A percentile compares a stretch with the other conserved stretches of the same genome.
Conservation (phyloP, 2,888 invertebrate genomes). For the Caenorhabditis sp. region DNA sequence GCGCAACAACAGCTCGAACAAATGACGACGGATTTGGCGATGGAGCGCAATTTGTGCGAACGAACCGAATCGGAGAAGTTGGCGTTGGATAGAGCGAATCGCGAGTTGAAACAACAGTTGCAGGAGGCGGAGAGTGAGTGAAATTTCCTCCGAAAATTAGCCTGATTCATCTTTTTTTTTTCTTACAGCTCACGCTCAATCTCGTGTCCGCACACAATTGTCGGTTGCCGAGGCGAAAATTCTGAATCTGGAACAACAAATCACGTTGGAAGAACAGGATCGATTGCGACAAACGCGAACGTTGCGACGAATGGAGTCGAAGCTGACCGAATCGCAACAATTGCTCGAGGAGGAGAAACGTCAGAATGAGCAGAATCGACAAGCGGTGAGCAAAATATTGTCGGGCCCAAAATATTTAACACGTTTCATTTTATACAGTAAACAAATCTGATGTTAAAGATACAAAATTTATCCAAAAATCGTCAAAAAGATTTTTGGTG, state of each 20-base stretch:
- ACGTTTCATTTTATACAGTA: no score
- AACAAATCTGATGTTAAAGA: no score
- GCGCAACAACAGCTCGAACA: conserved; percentile 75
- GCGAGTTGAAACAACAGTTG: conserved; percentile 38
- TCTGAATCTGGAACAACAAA: conserved; percentile 22
- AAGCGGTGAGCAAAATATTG: no score
- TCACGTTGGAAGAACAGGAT: conserved; percentile 33
- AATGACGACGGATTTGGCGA: conserved; percentile 55
- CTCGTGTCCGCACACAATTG: conserved; percentile 33
- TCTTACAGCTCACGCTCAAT: conserved; percentile 20
- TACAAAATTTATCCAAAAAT: no score
- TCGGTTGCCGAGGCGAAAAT: conserved; percentile 36
- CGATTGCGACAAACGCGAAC: conserved; percentile 18
- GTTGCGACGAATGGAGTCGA: conserved; percentile 30
- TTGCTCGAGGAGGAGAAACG: conserved; percentile 31
- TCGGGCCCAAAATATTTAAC: no score
- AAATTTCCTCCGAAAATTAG: neutral
- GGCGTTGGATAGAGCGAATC: conserved; percentile 79
- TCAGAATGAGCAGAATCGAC: conserved; percentile 21
- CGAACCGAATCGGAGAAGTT: conserved; percentile 76
- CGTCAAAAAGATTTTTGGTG: no score
- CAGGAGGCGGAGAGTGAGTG: conserved; percentile 35
- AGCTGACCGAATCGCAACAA: conserved; percentile 23
- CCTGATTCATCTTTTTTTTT: conserved; percentile 4
- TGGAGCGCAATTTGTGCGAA: conserved; percentile 78